Percentiles rank a stretch among this genome's conserved stretches.
These are phyloP conservation scores for Drosophila peninsularis DNA, from an alignment of 2,888 invertebrate genomes.

Conservation along the genomic window DNA sequence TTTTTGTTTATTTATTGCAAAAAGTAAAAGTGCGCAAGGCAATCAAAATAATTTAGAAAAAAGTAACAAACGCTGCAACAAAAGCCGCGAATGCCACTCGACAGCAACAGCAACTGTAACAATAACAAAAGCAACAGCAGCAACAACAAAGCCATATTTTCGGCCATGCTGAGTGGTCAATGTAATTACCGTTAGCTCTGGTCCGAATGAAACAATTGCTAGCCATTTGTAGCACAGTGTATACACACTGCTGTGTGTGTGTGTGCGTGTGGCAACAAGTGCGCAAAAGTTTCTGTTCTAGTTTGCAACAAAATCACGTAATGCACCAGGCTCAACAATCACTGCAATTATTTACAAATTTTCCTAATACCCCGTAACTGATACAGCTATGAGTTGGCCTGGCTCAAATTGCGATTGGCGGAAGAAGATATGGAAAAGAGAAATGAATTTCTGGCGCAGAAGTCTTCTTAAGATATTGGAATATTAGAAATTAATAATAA, in stretches of 20 bases:
- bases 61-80: conserved; percentile 17
- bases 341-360: conserved; percentile 17
- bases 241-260: neutral
- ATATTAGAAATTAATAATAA: no score
- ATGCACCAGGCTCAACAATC: conserved; percentile 33
- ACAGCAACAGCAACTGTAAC: conserved; percentile 4
- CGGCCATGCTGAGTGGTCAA: conserved; percentile 61
- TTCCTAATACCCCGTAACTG: conserved; percentile 23
- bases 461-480: neutral
- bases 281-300: conserved; percentile 40
- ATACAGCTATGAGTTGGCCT: neutral
- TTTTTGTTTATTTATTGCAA: conserved; percentile 55
- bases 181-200: conserved; percentile 55
- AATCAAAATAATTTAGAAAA: conserved; percentile 13
- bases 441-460: neutral
- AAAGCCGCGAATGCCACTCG: conserved; percentile 26
- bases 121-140: conserved; percentile 1
- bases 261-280: conserved; percentile 5
- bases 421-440: neutral
- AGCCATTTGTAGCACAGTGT: conserved; percentile 7
- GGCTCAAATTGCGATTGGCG: neutral
- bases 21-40: conserved; percentile 67
- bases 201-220: conserved; percentile 5
- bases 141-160: conserved; percentile 32
- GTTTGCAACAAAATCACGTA: conserved; percentile 48